Evolutionary conservation across 1,140 invertebrate species (phyloP).

Genomic region (Eriocheir sinensis): DNA sequence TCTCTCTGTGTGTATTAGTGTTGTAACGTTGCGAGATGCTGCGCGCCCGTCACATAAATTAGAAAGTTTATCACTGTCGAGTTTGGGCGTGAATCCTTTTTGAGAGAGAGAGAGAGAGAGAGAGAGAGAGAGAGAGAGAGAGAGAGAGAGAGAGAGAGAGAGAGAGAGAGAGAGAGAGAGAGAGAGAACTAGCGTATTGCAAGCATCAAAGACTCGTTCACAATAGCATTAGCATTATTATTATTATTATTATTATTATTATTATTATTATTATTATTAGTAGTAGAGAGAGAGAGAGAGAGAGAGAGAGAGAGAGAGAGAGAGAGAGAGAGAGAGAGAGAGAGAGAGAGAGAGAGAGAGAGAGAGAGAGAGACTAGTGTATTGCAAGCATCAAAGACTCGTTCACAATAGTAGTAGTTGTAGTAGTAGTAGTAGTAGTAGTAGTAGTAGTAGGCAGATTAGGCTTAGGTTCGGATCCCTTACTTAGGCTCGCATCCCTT

Average conservation of each 20-base stretch:
- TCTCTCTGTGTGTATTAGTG: background rate
- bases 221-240: too few relatives aligned
- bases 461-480: background rate
- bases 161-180: conserved; percentile 9
- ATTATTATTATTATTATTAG: background rate
- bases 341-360: too few relatives aligned
- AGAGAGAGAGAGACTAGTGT: too few relatives aligned
- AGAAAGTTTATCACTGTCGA: background rate
- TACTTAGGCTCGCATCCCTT: background rate
- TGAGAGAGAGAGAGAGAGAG: conserved; percentile 9
- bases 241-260: background rate
- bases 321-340: too few relatives aligned
- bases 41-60: background rate
- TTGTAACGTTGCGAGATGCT: background rate
- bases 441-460: background rate
- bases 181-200: background rate
- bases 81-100: background rate
- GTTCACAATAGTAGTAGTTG: too few relatives aligned
- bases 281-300: too few relatives aligned
- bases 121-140: conserved; percentile 19
- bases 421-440: too few relatives aligned
- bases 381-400: too few relatives aligned
- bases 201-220: too few relatives aligned
- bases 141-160: background rate
- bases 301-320: too few relatives aligned